These are phyloP conservation scores for Diadegma fenestrale DNA, from an alignment of 2,888 invertebrate genomes.

Conservation along the genomic window DNA sequence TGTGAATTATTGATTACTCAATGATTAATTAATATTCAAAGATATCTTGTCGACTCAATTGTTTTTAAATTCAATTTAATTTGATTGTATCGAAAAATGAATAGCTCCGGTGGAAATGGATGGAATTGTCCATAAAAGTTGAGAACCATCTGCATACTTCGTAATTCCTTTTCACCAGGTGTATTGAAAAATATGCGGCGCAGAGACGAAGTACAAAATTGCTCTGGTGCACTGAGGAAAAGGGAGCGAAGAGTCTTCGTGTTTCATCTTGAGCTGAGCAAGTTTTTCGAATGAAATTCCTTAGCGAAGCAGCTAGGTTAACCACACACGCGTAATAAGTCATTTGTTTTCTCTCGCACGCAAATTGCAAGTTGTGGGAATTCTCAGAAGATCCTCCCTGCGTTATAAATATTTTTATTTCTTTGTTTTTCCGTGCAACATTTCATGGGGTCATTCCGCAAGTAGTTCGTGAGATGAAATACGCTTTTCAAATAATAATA, in stretches of 20 bases:
- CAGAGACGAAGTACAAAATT: constrained; percentile 24
- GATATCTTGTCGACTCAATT: not conserved
- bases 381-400: not conserved
- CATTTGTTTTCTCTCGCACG: constrained; percentile 25
- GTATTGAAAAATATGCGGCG: not conserved
- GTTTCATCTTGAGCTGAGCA: not conserved
- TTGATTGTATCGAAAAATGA: not conserved
- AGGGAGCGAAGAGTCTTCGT: constrained; percentile 34
- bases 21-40: not conserved
- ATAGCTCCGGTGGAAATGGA: not conserved
- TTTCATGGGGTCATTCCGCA: not conserved
- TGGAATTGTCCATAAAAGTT: constrained; percentile 8
- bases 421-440: not conserved
- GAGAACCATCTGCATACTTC: constrained; percentile 59
- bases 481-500: not conserved
- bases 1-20: not conserved
- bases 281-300: constrained; percentile 60
- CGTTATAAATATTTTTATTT: not conserved
- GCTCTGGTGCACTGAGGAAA: constrained; percentile 17
- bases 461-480: constrained; percentile 14
- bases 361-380: constrained; percentile 11
- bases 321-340: constrained; percentile 26
- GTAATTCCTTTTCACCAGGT: constrained; percentile 62
- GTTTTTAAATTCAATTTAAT: not conserved
- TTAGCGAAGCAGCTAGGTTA: not conserved